Evolutionary conservation across 2,888 invertebrate genomes (phyloP).

Genomic region (Holacanthella duospinosa): DNA sequence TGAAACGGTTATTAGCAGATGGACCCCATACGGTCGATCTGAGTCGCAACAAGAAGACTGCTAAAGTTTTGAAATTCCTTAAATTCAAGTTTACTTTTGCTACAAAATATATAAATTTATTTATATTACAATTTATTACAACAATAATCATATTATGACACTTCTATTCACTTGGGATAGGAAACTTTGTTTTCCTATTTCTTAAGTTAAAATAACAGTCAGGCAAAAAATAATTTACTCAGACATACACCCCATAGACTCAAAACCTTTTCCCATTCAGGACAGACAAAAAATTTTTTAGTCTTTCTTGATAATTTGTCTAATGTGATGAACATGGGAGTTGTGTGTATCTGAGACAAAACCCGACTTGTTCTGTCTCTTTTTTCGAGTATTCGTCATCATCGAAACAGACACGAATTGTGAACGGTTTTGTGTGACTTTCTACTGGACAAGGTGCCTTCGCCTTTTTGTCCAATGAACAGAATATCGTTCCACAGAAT

Average conservation of each 20-base stretch:
- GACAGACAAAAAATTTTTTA: no score
- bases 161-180: not conserved
- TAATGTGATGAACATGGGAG: slow-evolving; percentile 36
- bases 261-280: not conserved
- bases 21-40: slow-evolving; percentile 21
- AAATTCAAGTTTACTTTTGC: no score
- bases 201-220: not conserved
- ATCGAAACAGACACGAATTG: slow-evolving; percentile 36
- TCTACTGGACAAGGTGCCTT: slow-evolving; percentile 37
- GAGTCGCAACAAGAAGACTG: no score
- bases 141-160: no score
- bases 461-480: slow-evolving; percentile 36
- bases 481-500: slow-evolving; percentile 37
- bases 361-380: slow-evolving; percentile 37
- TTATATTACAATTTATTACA: no score
- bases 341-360: slow-evolving; percentile 37
- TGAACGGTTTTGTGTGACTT: slow-evolving; percentile 37
- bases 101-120: not conserved
- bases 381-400: slow-evolving; percentile 38
- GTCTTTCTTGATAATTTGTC: slow-evolving; percentile 7
- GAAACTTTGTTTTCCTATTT: not conserved
- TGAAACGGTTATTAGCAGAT: slow-evolving; percentile 25
- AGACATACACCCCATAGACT: not conserved
- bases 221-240: not conserved
- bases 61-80: no score